A percentile compares a stretch with the other conserved stretches of the same genome.
Conservation (phyloP, 2,113 vertebrate species). For the Cariama cristata region DNA sequence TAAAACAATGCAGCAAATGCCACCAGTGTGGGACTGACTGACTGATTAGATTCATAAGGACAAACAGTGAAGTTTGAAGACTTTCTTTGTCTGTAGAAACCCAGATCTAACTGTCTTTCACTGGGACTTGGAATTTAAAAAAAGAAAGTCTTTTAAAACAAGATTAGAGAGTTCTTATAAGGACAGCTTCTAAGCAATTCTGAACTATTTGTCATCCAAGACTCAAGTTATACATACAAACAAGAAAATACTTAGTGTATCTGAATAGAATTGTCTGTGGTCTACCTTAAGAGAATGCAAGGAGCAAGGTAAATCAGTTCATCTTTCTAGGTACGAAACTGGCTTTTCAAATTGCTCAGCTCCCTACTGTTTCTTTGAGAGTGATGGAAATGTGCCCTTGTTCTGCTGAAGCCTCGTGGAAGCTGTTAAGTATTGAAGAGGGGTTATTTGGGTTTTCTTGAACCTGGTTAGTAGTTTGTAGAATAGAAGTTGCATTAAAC, state of each 20-base stretch:
- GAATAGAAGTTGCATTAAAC: background rate
- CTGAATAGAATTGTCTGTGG: background rate
- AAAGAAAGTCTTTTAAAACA: background rate
- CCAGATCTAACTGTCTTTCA: background rate
- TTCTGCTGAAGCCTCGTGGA: background rate
- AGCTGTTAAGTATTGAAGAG: background rate
- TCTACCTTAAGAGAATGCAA: background rate
- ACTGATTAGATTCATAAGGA: background rate
- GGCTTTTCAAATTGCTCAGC: background rate
- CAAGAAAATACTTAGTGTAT: background rate
- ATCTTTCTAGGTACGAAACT: background rate
- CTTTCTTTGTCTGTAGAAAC: background rate
- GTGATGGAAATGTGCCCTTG: background rate
- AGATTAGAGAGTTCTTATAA: background rate
- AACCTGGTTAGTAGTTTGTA: background rate
- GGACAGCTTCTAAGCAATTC: background rate
- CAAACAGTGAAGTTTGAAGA: background rate
- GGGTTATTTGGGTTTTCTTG: background rate
- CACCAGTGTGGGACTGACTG: background rate
- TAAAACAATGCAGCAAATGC: background rate
- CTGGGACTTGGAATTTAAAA: background rate
- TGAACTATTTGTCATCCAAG: background rate
- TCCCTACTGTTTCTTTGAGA: background rate
- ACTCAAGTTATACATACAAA: background rate
- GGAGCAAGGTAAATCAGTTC: background rate